Base-by-base conservation (phyloP, 1,140 invertebrate species). In the Lasioglossum baleicum region DNA sequence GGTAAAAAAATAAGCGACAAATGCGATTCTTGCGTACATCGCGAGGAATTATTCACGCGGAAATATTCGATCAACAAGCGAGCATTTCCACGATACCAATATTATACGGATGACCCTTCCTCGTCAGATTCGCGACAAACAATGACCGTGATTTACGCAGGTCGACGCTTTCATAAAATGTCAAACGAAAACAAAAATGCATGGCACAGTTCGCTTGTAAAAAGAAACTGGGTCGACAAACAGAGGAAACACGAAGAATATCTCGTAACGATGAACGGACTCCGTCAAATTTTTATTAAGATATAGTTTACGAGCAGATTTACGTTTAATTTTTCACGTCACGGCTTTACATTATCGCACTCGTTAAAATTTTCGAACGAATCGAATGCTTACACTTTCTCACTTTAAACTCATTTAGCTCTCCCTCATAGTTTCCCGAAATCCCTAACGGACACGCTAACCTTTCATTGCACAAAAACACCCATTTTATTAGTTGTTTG, bases 211-310 rank as follows among this genome's bases (percentile, higher is more conserved):
- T 76, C n/a, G 17, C 51, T 44, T 42, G 20, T n/a, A 17, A n/a
- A n/a, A n/a, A 68, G 53, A n/a, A 69, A 68, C 20, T 76, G 15
- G 53, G 53, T 69, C 22, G 40, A 6, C 53, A 22, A 65, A 53
- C n/a, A 44, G 22, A 60, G 64, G 13, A 42, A 11, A 58, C 17
- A 0, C 44, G 44, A n/a, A 58, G n/a, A 58, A 2, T 44, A 42
- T 40, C 40, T 26, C 35, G 22, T 15, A 31, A 48, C 22, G 7
- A 48, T 10, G 5, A 53, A 15, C 15, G 13, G 13, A 7, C 20
- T n/a, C 53, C 17, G 6, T 13, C 4, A n/a, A 20, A n/a, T 56
- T 56, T 56, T 20, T 2, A 56, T 56, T 56, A 15, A 20, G 2
- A 20, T 17, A 53, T 17, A 4, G 51, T 17, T 20, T 17, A 10